Percentiles rank a stretch among this genome's conserved stretches.
These are phyloP conservation scores for Onychostoma macrolepis DNA, from an alignment of 2,113 vertebrate genomes.

Conservation along the genomic window DNA sequence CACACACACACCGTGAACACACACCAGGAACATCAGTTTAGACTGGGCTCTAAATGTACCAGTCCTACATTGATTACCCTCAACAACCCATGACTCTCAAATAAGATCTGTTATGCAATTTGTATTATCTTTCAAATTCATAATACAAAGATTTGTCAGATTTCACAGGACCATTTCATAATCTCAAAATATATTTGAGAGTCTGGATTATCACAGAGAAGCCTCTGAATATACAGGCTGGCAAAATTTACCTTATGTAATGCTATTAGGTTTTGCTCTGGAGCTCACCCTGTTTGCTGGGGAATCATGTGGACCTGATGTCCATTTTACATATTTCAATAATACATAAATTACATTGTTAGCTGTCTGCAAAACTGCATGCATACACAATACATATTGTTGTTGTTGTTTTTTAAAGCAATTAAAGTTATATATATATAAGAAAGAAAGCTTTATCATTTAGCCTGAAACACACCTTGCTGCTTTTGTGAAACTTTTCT, in stretches of 20 bases:
- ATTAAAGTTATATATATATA: neutral
- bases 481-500: constrained; percentile 3
- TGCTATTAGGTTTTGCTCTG: constrained; percentile 16
- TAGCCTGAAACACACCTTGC: neutral
- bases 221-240: constrained; percentile 9
- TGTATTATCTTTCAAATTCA: constrained; percentile 7
- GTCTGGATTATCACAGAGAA: constrained; percentile 27
- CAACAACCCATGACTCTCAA: neutral
- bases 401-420: neutral
- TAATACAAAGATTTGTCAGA: constrained; percentile 31
- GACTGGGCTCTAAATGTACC: neutral
- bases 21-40: neutral
- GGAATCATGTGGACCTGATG: neutral
- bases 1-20: no score
- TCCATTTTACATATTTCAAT: neutral
- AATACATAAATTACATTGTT: neutral
- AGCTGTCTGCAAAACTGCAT: neutral
- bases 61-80: neutral
- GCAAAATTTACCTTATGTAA: constrained; percentile 58
- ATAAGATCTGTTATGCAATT: constrained; percentile 29
- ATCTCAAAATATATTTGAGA: constrained; percentile 60
- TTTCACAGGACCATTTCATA: constrained; percentile 46
- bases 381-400: neutral
- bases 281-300: neutral
- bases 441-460: neutral